Evolutionary conservation across 2,113 vertebrate species (phyloP).

Genomic region (Sturnira hondurensis): DNA sequence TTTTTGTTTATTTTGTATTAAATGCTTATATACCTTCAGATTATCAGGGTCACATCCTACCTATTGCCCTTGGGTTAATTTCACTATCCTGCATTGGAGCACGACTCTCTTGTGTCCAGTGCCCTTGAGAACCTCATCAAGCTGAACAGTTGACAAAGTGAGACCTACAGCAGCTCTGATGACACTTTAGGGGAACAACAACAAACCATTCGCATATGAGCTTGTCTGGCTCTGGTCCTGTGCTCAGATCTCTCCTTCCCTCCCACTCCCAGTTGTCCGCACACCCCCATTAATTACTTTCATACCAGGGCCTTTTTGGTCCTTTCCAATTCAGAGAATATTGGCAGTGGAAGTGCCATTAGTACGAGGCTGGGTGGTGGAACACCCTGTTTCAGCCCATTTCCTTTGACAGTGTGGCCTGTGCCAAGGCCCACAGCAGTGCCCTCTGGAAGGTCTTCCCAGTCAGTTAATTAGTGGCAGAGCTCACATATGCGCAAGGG

Average conservation of each 20-base stretch:
- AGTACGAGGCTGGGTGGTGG: neutral
- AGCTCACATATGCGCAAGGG: neutral
- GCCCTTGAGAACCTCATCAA: neutral
- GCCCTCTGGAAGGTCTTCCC: neutral
- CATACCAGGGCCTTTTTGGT: neutral
- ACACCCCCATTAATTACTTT: neutral
- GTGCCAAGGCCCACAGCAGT: neutral
- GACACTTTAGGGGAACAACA: neutral
- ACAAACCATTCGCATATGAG: neutral
- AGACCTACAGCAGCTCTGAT: neutral
- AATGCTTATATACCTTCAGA: neutral
- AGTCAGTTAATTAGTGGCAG: neutral
- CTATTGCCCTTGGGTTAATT: neutral
- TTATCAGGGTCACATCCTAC: neutral
- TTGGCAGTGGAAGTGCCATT: neutral
- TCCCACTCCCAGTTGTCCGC: fast-evolving
- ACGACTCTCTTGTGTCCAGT: neutral
- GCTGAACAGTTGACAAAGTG: neutral
- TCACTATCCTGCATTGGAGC: neutral
- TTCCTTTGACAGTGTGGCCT: neutral
- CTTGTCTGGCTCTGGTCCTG: neutral
- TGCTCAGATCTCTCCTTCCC: neutral
- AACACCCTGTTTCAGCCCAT: neutral
- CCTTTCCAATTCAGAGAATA: neutral
- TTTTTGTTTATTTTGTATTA: neutral